Evolutionary conservation across 2,797 vertebrate species (phyloP).

Genomic region (Alcedo quadribrachys): DNA sequence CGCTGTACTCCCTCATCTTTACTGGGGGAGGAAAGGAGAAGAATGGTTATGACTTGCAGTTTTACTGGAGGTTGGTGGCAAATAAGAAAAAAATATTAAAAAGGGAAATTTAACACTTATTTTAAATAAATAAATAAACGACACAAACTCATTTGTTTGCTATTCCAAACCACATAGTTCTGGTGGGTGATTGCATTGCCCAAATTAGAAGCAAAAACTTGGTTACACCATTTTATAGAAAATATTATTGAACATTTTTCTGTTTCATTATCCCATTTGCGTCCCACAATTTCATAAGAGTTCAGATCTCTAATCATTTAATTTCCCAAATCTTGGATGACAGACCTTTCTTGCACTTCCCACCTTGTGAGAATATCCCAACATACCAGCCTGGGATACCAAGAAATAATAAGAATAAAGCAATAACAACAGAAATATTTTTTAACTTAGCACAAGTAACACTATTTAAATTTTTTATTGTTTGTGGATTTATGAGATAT

Average conservation of each 20-base stretch:
- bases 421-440: neutral
- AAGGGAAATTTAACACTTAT: neutral
- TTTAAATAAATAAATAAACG: neutral
- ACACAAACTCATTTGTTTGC: neutral
- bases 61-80: neutral
- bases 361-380: neutral
- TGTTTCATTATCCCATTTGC: neutral
- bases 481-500: neutral
- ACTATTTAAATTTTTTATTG: neutral
- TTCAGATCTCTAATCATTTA: neutral
- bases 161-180: neutral
- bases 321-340: neutral
- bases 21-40: neutral
- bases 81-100: neutral
- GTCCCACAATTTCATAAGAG: neutral
- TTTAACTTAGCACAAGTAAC: neutral
- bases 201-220: neutral
- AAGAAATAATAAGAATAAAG: neutral
- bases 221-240: neutral
- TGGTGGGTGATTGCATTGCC: neutral
- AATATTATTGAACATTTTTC: neutral
- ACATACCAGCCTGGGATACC: neutral
- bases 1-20: neutral
- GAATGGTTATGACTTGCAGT: neutral
- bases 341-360: neutral